Evolutionary conservation across 2,113 vertebrate genomes (phyloP), one percentile per base, ranked within the genome.

Genomic region (Ammospiza nelsoni): DNA sequence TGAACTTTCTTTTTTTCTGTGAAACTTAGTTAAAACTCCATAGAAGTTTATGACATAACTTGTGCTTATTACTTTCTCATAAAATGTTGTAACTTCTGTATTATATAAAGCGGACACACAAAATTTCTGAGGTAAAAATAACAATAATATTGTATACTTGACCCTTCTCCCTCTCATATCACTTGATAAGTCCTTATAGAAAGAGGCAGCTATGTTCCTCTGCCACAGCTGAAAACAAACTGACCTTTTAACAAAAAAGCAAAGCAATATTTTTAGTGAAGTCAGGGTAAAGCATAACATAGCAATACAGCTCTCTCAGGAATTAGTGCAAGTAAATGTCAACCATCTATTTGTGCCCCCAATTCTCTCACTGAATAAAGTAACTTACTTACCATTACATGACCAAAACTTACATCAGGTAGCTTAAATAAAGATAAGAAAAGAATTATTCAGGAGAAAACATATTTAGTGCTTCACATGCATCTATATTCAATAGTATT

Each of bases 331-430:
- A 86, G 73, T 83, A 90, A 91, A 93, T 67, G n/a, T 78, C 90
- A 95, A 57, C 52, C 14, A 49, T 21, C 66, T 12, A 57, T 68
- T 88, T 3, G 8, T 72, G 19, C n/a, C 6, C 63, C n/a, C 8
- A 65, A 3, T 84, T 58, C 9, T 84, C 27, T 67, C 61, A 65
- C 31, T 43, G 44, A 94, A 82, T 74, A 75, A 83, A 95, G 81
- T 19, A 71, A 22, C 22, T 67, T 78, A 97, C 97, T 97, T 90
- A 97, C 97, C 97, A 97, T 97, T 79, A 97, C 86, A 52, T 97
- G 96, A 68, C 97, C 96, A 96, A 97, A 97, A 90, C 97, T 97
- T 89, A 97, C 97, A 95, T 97, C 97, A 89, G 97, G 97, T 51
- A 97, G 96, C 97, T 97, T 95, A 92, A 96, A 81, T 65, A 74